phyloP scores from a whole-genome alignment of 2,113 vertebrate species.

The Symphodus melops region DNA sequence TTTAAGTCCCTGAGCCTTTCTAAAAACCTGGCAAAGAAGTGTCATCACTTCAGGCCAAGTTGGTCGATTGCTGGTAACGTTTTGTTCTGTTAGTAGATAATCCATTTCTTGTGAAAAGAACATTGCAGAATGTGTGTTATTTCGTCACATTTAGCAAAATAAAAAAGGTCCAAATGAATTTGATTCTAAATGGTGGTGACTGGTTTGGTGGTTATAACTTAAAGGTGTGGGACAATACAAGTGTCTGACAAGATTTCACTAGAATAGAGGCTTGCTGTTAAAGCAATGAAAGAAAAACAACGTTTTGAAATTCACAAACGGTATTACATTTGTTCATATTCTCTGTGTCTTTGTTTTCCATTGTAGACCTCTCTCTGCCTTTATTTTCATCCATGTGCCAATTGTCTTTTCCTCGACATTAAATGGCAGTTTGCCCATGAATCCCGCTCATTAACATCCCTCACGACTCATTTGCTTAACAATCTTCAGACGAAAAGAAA shows the following conservation, averaged over 20 bases:
- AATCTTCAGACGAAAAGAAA: neutral
- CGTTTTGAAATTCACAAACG: no score
- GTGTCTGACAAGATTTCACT: no score
- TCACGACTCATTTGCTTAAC: neutral
- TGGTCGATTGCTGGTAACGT: no score
- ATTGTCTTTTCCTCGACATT: neutral
- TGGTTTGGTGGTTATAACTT: neutral
- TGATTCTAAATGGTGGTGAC: neutral
- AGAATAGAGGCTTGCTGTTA: neutral
- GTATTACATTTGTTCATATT: no score
- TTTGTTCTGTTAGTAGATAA: no score
- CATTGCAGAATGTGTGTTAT: neutral
- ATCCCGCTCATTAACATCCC: neutral
- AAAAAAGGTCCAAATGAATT: no score
- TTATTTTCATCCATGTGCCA: neutral
- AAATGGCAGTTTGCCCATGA: neutral
- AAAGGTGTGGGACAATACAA: neutral
- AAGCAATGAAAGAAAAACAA: neutral
- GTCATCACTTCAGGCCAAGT: neutral
- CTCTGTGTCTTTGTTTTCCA: no score
- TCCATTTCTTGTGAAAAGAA: no score
- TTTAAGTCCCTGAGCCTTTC: no score
- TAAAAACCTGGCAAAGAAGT: neutral
- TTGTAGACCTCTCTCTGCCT: neutral
- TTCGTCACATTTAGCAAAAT: neutral